A percentile compares a stretch with the other conserved stretches of the same genome.
These are phyloP conservation scores for Aphelocoma coerulescens DNA, from an alignment of 2,113 vertebrate genomes.

Conservation along the genomic window DNA sequence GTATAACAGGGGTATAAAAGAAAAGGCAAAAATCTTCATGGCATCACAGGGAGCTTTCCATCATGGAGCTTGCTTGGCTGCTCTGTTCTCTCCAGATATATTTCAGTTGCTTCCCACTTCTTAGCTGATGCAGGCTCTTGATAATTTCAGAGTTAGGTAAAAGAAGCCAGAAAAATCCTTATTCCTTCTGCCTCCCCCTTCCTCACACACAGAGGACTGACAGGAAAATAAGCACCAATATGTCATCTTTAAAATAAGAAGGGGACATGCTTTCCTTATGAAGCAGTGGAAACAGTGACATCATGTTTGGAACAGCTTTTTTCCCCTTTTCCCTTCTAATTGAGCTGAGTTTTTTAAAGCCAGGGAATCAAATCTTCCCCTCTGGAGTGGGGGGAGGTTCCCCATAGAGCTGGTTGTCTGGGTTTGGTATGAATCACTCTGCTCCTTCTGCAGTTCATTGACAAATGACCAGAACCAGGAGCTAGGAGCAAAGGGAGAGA, in stretches of 20 bases:
- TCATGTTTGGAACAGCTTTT: constrained; percentile 61
- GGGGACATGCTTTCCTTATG: constrained; percentile 56
- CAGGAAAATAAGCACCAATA: constrained; percentile 58
- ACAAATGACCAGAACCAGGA: constrained; percentile 44
- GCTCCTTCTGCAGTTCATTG: constrained; percentile 24
- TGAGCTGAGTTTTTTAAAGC: constrained; percentile 56
- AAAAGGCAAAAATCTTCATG: too few species aligned
- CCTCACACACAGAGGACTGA: background rate
- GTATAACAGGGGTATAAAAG: too few species aligned
- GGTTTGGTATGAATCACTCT: constrained; percentile 41
- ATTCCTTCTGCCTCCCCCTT: background rate
- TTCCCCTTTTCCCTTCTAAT: constrained; percentile 58
- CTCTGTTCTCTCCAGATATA: background rate
- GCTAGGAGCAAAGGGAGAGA: constrained; percentile 8
- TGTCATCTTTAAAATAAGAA: constrained; percentile 63
- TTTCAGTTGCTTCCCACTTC: constrained; percentile 5
- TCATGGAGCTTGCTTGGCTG: background rate
- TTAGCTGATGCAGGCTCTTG: background rate
- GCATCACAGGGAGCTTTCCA: background rate
- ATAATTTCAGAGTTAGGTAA: background rate
- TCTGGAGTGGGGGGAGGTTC: constrained; percentile 19
- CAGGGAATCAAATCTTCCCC: constrained; percentile 57
- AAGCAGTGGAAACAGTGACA: constrained; percentile 77
- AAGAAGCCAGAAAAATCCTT: constrained; percentile 40
- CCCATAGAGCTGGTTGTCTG: constrained; percentile 57